A percentile compares a stretch with the other conserved stretches of the same genome.
These are phyloP conservation scores for Istiophorus platypterus DNA, from an alignment of 2,113 vertebrate species.

Conservation along the genomic window DNA sequence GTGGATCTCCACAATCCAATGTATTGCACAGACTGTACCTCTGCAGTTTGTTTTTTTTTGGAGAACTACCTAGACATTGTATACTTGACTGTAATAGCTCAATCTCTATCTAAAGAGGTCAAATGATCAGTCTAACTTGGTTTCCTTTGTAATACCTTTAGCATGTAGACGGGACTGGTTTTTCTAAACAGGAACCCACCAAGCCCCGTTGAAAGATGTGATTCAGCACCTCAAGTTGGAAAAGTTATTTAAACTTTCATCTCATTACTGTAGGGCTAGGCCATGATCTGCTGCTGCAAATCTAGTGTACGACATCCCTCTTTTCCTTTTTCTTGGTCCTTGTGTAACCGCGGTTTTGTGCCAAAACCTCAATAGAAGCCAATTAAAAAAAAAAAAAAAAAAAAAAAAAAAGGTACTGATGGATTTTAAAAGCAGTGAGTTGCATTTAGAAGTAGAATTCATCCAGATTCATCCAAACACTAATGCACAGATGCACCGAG, in stretches of 20 bases:
- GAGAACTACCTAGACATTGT: too few species aligned
- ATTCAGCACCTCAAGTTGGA: too few species aligned
- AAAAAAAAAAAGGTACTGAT: background rate
- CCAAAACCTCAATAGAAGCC: background rate
- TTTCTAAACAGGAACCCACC: background rate
- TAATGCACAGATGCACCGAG: background rate
- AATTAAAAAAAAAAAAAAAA: too few species aligned
- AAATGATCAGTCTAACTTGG: too few species aligned
- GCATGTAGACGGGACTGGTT: background rate
- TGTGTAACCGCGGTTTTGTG: background rate
- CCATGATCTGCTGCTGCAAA: too few species aligned
- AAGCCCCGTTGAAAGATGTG: too few species aligned
- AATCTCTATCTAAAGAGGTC: too few species aligned
- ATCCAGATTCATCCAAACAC: slow-evolving; percentile 4
- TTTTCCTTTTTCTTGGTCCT: background rate
- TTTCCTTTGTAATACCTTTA: background rate
- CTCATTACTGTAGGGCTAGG: too few species aligned
- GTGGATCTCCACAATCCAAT: background rate
- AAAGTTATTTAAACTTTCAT: background rate
- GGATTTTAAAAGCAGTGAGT: background rate
- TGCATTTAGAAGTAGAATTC: background rate
- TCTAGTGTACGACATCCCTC: too few species aligned
- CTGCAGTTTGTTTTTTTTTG: too few species aligned
- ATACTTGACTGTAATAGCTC: too few species aligned
- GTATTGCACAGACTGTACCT: background rate